Conservation (phyloP, 1,140 invertebrate species). For the Drosophila nigromelanica region DNA sequence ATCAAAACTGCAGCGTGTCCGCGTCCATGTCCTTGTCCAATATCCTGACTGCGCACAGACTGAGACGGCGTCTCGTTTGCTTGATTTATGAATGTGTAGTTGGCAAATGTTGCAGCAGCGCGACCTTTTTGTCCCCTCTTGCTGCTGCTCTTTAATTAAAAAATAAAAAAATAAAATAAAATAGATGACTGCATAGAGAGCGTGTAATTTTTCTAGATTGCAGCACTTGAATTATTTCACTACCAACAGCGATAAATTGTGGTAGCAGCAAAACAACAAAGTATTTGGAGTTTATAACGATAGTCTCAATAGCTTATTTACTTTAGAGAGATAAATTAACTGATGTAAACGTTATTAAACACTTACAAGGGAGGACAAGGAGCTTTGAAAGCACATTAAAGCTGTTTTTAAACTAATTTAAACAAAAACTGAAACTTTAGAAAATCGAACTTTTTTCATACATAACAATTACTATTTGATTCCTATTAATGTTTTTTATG, state of each 20-base stretch:
- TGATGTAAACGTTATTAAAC: neutral
- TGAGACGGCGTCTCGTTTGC: slow-evolving; percentile 41
- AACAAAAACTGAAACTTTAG: no score
- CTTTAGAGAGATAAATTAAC: slow-evolving; percentile 1
- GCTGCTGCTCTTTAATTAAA: slow-evolving; percentile 71
- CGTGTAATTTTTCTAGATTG: slow-evolving; percentile 75
- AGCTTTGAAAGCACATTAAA: neutral
- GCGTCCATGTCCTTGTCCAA: slow-evolving; percentile 42
- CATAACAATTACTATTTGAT: no score
- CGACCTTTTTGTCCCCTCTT: slow-evolving; percentile 20
- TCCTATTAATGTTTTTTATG: no score
- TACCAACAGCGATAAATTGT: slow-evolving; percentile 66
- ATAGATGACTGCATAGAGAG: slow-evolving; percentile 55
- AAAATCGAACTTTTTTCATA: no score
- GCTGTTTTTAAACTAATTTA: neutral
- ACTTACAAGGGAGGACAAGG: neutral
- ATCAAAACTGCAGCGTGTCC: slow-evolving; percentile 54
- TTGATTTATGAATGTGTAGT: slow-evolving; percentile 71
- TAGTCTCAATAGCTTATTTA: slow-evolving; percentile 4
- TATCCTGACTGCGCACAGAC: slow-evolving; percentile 16
- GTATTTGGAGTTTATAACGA: neutral
- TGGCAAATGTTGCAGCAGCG: slow-evolving; percentile 46
- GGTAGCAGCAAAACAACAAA: slow-evolving; percentile 20
- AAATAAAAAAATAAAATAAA: slow-evolving; percentile 48
- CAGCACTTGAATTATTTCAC: slow-evolving; percentile 63